Base-by-base conservation (phyloP, 2,888 invertebrate species). In the Drosophila pegasa region DNA sequence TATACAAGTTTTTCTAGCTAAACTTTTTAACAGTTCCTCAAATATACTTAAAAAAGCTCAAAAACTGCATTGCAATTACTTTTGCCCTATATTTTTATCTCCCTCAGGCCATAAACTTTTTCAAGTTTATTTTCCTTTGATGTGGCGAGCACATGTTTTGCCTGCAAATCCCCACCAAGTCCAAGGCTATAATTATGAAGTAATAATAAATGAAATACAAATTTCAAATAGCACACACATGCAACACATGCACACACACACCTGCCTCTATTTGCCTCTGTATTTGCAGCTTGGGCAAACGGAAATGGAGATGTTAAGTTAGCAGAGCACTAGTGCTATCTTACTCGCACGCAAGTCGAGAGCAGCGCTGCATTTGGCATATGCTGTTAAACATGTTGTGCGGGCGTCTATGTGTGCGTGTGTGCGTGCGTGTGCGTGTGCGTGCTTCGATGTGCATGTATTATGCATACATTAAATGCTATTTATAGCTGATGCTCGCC, bases 401-500 rank as follows among this genome's bases (percentile, higher is more conserved):
- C 10, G 22, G 35, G 9, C 35, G 20, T 14, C n/a, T 5, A 25
- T 14, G n/a, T 1, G 29, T 7, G 3, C 1, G 9, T 8, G 29
- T 16, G 6, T 14, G 16, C 14, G 18, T 38, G 14, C 41, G 47
- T 18, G 31, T 18, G 5, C 37, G n/a, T 37, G 35, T 9, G 37
- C 16, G 22, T 18, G 10, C 18, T 16, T n/a, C 12, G 8, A 31
- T 18, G 52, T 22, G 54, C 20, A 29, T 31, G 33, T 33, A 25
- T 56, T 54, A 38, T 77, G 56, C 54, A 55, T 66, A 41, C 22
- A 73, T 51, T 60, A 64, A 60, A 20, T 35, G n/a, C 66, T 74
- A 77, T 74, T 66, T 61, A 25, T 78, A 57, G 47, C n/a, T 33
- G 29, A 10, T 37, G 14, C 31, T n/a, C 33, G 40, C 38, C 14